Conservation (phyloP, 1,140 invertebrate species). For the Probaryconus sp. region DNA sequence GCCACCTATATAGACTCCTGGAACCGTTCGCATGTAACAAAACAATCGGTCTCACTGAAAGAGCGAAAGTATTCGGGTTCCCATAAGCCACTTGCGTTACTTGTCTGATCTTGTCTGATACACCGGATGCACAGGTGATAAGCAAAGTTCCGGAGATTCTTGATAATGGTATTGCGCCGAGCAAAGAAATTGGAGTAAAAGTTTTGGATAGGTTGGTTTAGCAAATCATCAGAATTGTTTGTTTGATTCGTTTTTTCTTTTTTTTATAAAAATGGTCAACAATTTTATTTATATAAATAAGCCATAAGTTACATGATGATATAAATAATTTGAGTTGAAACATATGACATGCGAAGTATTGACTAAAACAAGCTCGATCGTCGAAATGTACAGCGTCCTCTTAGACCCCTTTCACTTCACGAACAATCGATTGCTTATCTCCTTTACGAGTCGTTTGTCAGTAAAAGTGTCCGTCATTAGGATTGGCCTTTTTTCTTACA, state of each 20-base stretch:
- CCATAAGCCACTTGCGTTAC: slow-evolving; percentile 32
- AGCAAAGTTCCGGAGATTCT: slow-evolving; percentile 60
- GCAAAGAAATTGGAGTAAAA: slow-evolving; percentile 43
- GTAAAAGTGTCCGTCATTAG: not conserved
- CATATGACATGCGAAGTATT: slow-evolving; percentile 68
- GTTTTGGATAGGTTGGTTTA: slow-evolving; percentile 48
- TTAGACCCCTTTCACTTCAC: slow-evolving; percentile 42
- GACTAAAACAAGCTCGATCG: slow-evolving; percentile 69
- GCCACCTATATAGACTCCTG: slow-evolving; percentile 71
- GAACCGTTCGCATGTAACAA: slow-evolving; percentile 69
- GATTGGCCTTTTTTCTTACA: slow-evolving; percentile 41
- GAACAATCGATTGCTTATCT: slow-evolving; percentile 39
- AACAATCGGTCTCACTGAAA: slow-evolving; percentile 76
- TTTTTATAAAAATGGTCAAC: slow-evolving; percentile 66
- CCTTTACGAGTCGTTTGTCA: slow-evolving; percentile 17
- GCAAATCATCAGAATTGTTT: slow-evolving; percentile 13
- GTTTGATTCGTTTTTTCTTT: too few relatives aligned
- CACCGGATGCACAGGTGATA: slow-evolving; percentile 72
- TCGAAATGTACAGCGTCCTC: slow-evolving; percentile 50
- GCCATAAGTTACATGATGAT: slow-evolving; percentile 76
- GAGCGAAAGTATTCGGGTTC: slow-evolving; percentile 73
- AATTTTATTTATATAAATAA: slow-evolving; percentile 78
- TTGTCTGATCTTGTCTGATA: slow-evolving; percentile 60
- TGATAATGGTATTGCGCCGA: slow-evolving; percentile 10
- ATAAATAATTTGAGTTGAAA: slow-evolving; percentile 76